Base-by-base conservation (phyloP, 2,888 invertebrate species). In the Ormyrus thymus region DNA sequence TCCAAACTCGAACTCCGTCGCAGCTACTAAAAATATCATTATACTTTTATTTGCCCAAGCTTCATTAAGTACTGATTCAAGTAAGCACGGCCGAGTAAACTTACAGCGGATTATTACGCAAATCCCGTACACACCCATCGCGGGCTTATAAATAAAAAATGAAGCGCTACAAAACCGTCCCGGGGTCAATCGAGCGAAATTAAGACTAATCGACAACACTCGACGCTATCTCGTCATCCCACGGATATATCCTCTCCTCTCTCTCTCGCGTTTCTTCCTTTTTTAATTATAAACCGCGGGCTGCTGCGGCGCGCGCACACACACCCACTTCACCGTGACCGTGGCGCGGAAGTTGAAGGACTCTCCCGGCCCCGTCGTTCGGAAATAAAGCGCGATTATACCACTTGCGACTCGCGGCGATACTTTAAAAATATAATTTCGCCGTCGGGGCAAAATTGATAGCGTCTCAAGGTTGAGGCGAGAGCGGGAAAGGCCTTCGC, bases 401-500 rank as follows among this genome's bases (percentile, higher is more conserved):
- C n/a, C 64, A 53, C 55, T 61, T 13, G 62, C 73, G 61, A 58
- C 15, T 29, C 4, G 29, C 29, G n/a, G 61, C 15, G 56, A 45
- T 29, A 29, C 15, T 66, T 76, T 62, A 62, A 77, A 77, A 77
- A 77, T 77, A 77, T 29, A 29, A 29, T 29, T 29, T 29, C 29
- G 65, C 71, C 56, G 50, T 50, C 45, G 15, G n/a, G 61, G 78
- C 29, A 78, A 68, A 72, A 72, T 62, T 73, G 68, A 72, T 68
- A 78, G 55, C 48, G 72, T 50, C 61, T 55, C 75, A 56, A 76
- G 68, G 75, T 11, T 15, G 62, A 8, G 5, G 45, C 46, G 43
- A 7, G 11, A 15, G 56, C 13, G 7, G 8, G 11, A 9, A 1
- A 29, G 45, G 50, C 68, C 73, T 73, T 78, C 53, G 64, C 73